Percentiles rank a stretch among this genome's conserved stretches.
phyloP scores from a whole-genome alignment of 2,797 vertebrate genomes.

The Tapirus indicus region DNA sequence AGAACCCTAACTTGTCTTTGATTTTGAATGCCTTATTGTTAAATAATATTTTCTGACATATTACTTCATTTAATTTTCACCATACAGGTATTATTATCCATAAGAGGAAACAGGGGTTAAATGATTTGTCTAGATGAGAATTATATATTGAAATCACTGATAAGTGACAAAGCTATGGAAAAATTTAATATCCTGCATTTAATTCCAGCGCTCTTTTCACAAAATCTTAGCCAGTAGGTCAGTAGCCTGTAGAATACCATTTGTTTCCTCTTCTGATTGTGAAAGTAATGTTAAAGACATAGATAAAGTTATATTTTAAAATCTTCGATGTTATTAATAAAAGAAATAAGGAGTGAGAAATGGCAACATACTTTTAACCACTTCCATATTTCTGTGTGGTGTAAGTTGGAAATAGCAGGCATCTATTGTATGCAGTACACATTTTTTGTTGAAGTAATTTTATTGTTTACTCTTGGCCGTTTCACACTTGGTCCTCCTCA shows the following conservation, averaged over 20 bases:
- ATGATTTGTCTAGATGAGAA: slow-evolving; percentile 9
- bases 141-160: background rate
- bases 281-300: background rate
- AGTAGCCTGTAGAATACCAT: background rate
- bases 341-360: background rate
- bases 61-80: background rate
- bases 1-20: background rate
- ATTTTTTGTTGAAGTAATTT: background rate
- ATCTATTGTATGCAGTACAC: background rate
- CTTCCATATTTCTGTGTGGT: slow-evolving; percentile 6
- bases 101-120: background rate
- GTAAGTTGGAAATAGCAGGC: background rate
- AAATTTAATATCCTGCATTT: slow-evolving; percentile 27
- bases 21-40: background rate
- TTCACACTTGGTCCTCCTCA: background rate
- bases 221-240: background rate
- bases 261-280: background rate
- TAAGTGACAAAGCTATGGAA: background rate
- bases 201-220: background rate
- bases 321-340: background rate
- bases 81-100: background rate
- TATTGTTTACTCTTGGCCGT: background rate
- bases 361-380: background rate
- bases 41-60: background rate
- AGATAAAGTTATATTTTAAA: background rate